phyloP scores from a whole-genome alignment of 2,113 vertebrate species.

The Lagopus leucura region DNA sequence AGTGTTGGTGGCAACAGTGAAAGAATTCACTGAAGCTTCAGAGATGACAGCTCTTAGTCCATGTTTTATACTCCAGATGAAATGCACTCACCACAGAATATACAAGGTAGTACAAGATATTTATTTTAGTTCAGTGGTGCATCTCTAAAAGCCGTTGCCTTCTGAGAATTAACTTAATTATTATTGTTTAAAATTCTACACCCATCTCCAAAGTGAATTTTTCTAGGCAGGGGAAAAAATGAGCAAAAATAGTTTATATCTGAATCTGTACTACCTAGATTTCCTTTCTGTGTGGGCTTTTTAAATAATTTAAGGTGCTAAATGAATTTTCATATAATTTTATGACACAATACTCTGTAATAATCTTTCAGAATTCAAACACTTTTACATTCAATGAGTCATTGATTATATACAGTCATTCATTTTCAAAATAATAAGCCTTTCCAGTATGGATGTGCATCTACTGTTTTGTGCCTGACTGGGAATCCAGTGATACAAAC shows the following conservation, averaged over 20 bases:
- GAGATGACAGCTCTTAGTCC: neutral
- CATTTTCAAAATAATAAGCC: neutral
- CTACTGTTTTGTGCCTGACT: neutral
- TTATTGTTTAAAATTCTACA: neutral
- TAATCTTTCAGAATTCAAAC: neutral
- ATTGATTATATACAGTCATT: neutral
- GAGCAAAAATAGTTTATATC: neutral
- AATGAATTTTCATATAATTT: neutral
- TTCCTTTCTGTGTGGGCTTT: neutral
- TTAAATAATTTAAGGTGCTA: neutral
- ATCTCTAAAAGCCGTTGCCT: neutral
- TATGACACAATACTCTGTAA: neutral
- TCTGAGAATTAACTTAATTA: neutral
- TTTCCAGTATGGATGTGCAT: neutral
- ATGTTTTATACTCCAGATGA: neutral
- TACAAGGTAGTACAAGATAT: neutral
- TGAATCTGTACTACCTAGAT: neutral
- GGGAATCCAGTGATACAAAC: neutral
- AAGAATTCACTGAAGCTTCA: neutral
- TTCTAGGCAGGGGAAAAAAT: neutral
- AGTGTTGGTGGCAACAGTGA: neutral
- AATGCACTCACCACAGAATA: neutral
- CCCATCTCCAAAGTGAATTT: neutral
- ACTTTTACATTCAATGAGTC: neutral
- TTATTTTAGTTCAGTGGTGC: neutral